These are phyloP conservation scores for Fopius arisanus DNA, from an alignment of 1,140 invertebrate genomes.

Conservation along the genomic window DNA sequence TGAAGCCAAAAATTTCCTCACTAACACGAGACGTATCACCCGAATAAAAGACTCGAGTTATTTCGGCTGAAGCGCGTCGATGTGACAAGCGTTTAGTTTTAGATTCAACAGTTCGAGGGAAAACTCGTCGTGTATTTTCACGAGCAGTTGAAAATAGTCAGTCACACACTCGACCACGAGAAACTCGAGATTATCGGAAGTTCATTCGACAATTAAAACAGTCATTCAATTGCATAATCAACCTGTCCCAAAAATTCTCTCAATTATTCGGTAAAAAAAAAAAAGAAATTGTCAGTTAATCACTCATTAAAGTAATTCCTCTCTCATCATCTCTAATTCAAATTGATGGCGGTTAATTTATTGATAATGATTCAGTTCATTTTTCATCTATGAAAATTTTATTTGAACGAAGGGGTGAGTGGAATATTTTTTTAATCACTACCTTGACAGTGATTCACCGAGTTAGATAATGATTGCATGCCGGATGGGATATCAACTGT, in stretches of 20 bases:
- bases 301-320: no score
- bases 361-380: no score
- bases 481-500: background rate
- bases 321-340: no score
- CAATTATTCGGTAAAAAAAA: no score
- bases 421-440: background rate
- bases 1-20: slow-evolving; percentile 19
- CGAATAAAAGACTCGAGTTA: slow-evolving; percentile 35
- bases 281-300: no score
- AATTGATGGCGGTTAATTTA: no score
- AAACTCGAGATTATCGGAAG: slow-evolving; percentile 36
- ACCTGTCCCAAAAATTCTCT: background rate
- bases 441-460: background rate
- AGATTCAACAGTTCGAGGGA: slow-evolving; percentile 35
- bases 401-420: no score
- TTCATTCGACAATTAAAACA: background rate
- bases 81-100: slow-evolving; percentile 40
- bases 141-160: slow-evolving; percentile 60
- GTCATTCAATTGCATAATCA: background rate
- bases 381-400: background rate
- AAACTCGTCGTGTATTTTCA: slow-evolving; percentile 55
- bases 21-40: background rate
- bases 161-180: slow-evolving; percentile 61
- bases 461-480: background rate
- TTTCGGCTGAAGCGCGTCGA: slow-evolving; percentile 39